Conservation (phyloP, 2,113 vertebrate genomes). For the Desmodus rotundus region DNA sequence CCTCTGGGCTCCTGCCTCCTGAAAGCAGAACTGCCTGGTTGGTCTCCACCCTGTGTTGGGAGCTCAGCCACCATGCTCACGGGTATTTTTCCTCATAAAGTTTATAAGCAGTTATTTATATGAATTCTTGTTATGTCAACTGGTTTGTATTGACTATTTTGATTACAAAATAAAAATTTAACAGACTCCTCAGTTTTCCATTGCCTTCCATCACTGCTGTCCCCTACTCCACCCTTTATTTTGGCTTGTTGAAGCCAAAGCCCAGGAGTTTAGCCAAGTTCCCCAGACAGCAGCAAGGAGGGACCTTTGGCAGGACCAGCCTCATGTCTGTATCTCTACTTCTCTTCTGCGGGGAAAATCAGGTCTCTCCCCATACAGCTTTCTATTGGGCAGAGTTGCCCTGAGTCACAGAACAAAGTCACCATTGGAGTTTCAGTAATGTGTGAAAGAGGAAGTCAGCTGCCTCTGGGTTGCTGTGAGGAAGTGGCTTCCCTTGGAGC, state of each 20-base stretch:
- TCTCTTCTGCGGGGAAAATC: not conserved
- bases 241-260: not conserved
- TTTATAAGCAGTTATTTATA: slow-evolving; percentile 56
- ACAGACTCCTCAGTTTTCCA: slow-evolving; percentile 18
- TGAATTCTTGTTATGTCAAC: slow-evolving; percentile 46
- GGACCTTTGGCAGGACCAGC: not conserved
- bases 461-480: not conserved
- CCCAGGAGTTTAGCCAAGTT: not conserved
- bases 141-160: slow-evolving; percentile 74
- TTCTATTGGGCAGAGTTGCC: not conserved
- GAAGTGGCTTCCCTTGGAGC: not conserved
- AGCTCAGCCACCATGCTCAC: slow-evolving; percentile 62
- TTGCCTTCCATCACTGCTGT: not conserved
- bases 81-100: slow-evolving; percentile 53
- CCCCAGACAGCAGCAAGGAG: not conserved
- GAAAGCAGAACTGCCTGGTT: slow-evolving; percentile 39
- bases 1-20: slow-evolving; percentile 51
- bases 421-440: not conserved
- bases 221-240: not conserved
- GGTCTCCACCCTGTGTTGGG: slow-evolving; percentile 54
- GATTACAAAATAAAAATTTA: slow-evolving; percentile 75
- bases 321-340: not conserved
- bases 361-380: not conserved
- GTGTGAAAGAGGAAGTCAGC: slow-evolving; percentile 27
- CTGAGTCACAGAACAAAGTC: slow-evolving; percentile 20